Evolutionary conservation across 1,140 invertebrate genomes (phyloP).

Genomic region (Onthophagus taurus): DNA sequence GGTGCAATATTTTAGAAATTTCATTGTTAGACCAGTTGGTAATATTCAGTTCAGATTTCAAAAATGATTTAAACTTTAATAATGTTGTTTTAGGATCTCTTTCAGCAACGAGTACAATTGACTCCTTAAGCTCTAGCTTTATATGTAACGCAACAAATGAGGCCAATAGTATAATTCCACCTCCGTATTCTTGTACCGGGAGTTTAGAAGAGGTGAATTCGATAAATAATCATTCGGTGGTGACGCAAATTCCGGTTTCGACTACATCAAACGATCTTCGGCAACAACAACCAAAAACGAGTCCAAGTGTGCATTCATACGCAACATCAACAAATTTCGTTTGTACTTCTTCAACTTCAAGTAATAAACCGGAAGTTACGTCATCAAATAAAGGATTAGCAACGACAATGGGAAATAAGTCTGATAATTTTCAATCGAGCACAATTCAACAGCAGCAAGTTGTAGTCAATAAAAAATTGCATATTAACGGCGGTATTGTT

Average conservation of each 20-base stretch:
- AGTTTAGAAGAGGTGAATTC: constrained; percentile 52
- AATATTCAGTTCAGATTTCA: constrained; percentile 13
- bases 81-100: constrained; percentile 57
- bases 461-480: constrained; percentile 11
- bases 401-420: neutral
- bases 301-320: constrained; percentile 13
- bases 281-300: constrained; percentile 12
- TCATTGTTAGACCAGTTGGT: constrained; percentile 58
- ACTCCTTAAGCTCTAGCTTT: constrained; percentile 73
- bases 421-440: neutral
- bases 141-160: constrained; percentile 72
- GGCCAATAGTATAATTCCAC: constrained; percentile 49
- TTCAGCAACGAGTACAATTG: constrained; percentile 70
- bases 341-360: too few relatives aligned
- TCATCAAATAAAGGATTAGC: constrained; percentile 2
- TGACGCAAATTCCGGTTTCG: constrained; percentile 11
- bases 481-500: constrained; percentile 2
- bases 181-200: constrained; percentile 68
- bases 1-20: constrained; percentile 72
- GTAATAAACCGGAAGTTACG: constrained; percentile 1
- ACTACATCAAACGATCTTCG: constrained; percentile 15
- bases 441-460: too few relatives aligned
- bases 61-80: too few relatives aligned
- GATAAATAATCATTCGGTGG: constrained; percentile 7
- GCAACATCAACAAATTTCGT: constrained; percentile 9